Base-by-base conservation (phyloP, 35 echinoderm and acorn worm species). In the Apostichopus japonicus region DNA sequence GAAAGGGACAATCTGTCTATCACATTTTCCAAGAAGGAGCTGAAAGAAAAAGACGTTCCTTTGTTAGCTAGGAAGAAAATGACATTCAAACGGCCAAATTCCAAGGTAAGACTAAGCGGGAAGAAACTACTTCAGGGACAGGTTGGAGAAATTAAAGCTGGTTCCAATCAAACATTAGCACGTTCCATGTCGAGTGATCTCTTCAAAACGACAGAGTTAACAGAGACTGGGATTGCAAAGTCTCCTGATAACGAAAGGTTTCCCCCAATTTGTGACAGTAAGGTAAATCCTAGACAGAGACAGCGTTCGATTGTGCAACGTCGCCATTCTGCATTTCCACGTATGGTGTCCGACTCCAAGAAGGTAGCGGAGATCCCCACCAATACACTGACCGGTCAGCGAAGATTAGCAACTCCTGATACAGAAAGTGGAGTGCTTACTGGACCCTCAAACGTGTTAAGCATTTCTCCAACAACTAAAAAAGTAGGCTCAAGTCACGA, bases 61-160 rank as follows among this genome's bases (percentile, higher is more conserved):
- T 65, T 87, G 23, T 27, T 87, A n/a, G 86, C 56, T 21, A 27
- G 56, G 21, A 87, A 71, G 63, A 87, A 87, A 87, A 87, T 87
- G 51, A 24, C 54, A 4, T 11, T 71, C 4, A 17, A 87, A 6
- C 17, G 86, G 17, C n/a, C n/a, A 67, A 58, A 87, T n/a, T 15
- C 56, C 11, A 71, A 71, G 56, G 55, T 54, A 62, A 23, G 86
- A 24, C 19, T 13, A 22, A 87, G 86, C 86, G 23, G 86, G 58
- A 65, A 25, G n/a, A 87, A 8, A 71, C 21, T 27, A 24, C 51
- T n/a, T 58, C 11, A 17, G 63, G n/a, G 63, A 67, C 21, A 2
- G 58, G 24, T 25, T 4, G 56, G 23, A 87, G 10, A 44, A 23
- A 23, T 11, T 17, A 10, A 71, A 58, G 58, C 63, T 6, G 24